Evolutionary conservation across 2,888 invertebrate genomes (phyloP).

Genomic region (Lepidochitona cinerea): DNA sequence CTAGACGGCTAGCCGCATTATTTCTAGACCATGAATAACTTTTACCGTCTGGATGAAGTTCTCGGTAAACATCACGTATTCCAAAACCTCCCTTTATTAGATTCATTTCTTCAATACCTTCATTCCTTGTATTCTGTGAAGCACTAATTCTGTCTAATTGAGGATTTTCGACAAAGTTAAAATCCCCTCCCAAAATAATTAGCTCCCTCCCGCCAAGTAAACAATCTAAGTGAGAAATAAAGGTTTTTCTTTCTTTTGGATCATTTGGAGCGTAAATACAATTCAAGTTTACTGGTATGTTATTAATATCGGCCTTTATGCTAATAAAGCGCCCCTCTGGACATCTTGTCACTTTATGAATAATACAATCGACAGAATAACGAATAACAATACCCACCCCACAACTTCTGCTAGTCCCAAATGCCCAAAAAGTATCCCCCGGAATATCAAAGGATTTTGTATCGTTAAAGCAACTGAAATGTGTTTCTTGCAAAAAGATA

Average conservation of each 20-base stretch:
- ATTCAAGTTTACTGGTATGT: background rate
- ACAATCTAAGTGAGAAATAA: background rate
- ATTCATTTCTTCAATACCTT: constrained; percentile 11
- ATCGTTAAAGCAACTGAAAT: background rate
- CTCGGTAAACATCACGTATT: constrained; percentile 17
- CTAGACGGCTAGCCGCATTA: background rate
- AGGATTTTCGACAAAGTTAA: constrained; percentile 23
- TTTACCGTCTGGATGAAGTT: constrained; percentile 11
- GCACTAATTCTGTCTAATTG: constrained; percentile 20
- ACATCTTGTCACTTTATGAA: background rate
- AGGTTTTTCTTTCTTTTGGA: background rate
- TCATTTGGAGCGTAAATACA: background rate
- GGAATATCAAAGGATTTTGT: background rate
- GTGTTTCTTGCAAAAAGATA: background rate
- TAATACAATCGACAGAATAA: background rate
- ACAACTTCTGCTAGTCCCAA: background rate
- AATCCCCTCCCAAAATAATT: constrained; percentile 22
- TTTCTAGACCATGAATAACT: background rate
- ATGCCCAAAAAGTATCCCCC: background rate
- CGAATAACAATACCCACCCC: background rate
- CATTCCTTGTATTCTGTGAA: constrained; percentile 7
- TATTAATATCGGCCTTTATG: background rate
- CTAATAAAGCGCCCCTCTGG: background rate
- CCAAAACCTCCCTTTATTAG: constrained; percentile 13
- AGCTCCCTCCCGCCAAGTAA: background rate